Base-by-base conservation (phyloP, 2,888 invertebrate genomes). In the Amphipoea oculea region DNA sequence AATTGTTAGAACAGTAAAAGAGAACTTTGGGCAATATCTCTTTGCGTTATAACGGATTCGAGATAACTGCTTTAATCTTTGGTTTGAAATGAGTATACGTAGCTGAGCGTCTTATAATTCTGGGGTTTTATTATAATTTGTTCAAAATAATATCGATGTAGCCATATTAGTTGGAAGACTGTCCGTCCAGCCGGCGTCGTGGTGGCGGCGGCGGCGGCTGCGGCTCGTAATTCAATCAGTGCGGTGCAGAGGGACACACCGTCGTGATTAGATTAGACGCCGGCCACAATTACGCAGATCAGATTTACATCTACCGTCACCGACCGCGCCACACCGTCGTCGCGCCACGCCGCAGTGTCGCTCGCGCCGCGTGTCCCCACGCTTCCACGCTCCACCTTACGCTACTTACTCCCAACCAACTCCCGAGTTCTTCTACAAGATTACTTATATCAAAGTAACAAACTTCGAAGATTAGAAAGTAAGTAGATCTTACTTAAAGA, bases 271-370 rank as follows among this genome's bases (percentile, higher is more conserved):
- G 95, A 96, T 96, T 96, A 96, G 95, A 95, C 94, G 95, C 93
- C 95, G 94, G 92, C 96, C 96, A 96, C 96, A 96, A 96, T 96
- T 96, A 96, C 96, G 94, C 91, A 95, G 96, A 96, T 96, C 96
- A 95, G 95, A 96, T 96, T 96, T 96, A 95, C 94, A 95, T 95
- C 93, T 90, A 91, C 91, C 92, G 90, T 42, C 72, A 11, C 60
- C 71, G n/a, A 42, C 14, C 29, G 63, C 71, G 68, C 45, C 68
- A 72, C 57, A 40, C 71, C 69, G 40, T 29, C 20, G 62, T 40
- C 63, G 54, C 17, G 74, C 65, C 48, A 70, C 68, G 73, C 20
- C 69, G 29, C 60, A 70, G 66, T 65, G 48, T 7, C 29, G 23
- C 23, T 17, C 54, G 45, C 60, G 54, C 74, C 81, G 65, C 57